Base-by-base conservation (phyloP, 1,140 invertebrate genomes). In the Hyposmocoma kahamanoa region DNA sequence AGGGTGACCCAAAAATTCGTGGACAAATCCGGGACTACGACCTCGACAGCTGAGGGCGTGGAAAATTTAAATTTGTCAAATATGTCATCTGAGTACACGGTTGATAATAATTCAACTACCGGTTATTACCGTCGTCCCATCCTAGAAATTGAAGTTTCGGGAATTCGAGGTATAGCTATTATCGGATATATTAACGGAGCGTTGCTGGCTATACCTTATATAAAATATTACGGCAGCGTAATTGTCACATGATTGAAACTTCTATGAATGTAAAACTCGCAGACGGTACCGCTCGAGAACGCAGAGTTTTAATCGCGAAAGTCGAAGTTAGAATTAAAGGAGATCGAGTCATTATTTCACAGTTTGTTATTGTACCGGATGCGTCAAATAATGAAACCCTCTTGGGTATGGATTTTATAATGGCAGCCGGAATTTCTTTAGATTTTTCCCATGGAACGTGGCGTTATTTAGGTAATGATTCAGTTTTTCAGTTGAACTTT, bases 201-300 rank as follows among this genome's bases (percentile, higher is more conserved):
- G 18, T 53, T n/a, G 50, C 50, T 10, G 44, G 50, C 10, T 26
- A 30, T 19, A 22, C 42, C n/a, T 18, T 44, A 18, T 44, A 44
- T 44, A 11, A n/a, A n/a, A n/a, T 17, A 5, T 10, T 44, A 1
- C 24, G 28, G 4, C 22, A 44, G 26, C 10, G 13, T 3, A 28
- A 30, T 5, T 17, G 17, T 3, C 26, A 44, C 19, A 15, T 26
- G 10, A 10, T 44, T 8, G 9, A 19, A 3, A 15, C 24, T n/a
- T 18, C 24, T 11, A 19, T n/a, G 42, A 30, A n/a, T 10, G 13
- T 44, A 5, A 44, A 44, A 21, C 18, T 44, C 11, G 42, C 42
- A 9, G 42, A 44, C 32, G 42, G 42, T n/a, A 8, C 11, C 18
- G 20, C 20, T 11, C 26, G 42, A 9, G 15, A 8, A 19, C 15